These are phyloP conservation scores for Mechanitis messenoides DNA, from an alignment of 2,888 invertebrate species.

Conservation along the genomic window DNA sequence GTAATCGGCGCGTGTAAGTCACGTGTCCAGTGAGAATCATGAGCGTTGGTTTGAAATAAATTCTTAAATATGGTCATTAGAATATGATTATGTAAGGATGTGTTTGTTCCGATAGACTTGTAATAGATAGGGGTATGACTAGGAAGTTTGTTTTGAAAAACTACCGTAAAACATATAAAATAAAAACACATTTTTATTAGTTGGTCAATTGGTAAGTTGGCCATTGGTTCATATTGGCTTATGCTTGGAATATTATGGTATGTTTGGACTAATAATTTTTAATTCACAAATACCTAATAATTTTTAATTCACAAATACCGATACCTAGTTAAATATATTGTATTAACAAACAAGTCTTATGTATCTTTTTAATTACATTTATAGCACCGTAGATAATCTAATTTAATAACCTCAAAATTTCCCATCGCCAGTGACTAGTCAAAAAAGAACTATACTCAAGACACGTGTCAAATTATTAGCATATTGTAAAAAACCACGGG, in stretches of 20 bases:
- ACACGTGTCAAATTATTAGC: constrained; percentile 51
- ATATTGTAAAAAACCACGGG: constrained; percentile 32
- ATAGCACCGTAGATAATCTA: too few species aligned
- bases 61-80: constrained; percentile 69
- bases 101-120: constrained; percentile 61
- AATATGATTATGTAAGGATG: constrained; percentile 57
- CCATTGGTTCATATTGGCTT: too few species aligned
- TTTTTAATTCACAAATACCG: too few species aligned
- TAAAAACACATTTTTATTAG: too few species aligned
- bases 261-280: too few species aligned
- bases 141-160: constrained; percentile 13
- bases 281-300: too few species aligned
- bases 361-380: too few species aligned
- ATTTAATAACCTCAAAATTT: constrained; percentile 30
- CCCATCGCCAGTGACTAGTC: constrained; percentile 50
- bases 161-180: too few species aligned
- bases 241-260: too few species aligned
- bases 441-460: constrained; percentile 44
- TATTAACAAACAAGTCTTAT: too few species aligned
- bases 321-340: too few species aligned
- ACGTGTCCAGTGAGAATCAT: constrained; percentile 65
- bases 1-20: constrained; percentile 55
- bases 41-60: constrained; percentile 70
- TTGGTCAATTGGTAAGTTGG: too few species aligned
- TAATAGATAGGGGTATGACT: constrained; percentile 59